phyloP scores from a whole-genome alignment of 2,113 vertebrate genomes.

The Bufo bufo region DNA sequence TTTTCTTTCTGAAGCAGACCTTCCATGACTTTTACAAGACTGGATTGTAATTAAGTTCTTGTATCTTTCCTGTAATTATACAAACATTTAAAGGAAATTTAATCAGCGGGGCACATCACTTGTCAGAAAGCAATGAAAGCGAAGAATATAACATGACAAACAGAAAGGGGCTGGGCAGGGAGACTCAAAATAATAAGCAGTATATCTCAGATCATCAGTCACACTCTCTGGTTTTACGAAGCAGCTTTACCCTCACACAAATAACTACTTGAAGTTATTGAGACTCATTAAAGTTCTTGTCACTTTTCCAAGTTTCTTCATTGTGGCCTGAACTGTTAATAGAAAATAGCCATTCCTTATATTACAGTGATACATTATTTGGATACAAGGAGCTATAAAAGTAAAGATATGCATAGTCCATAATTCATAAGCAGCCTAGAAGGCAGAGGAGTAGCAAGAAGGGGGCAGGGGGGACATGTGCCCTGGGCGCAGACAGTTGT shows the following conservation, averaged over 20 bases:
- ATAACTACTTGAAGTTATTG: neutral
- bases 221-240: neutral
- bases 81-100: constrained; percentile 42
- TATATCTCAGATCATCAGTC: constrained; percentile 9
- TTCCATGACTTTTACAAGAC: constrained; percentile 11
- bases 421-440: too few species aligned
- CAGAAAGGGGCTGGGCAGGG: constrained; percentile 15
- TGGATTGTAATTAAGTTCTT: constrained; percentile 35
- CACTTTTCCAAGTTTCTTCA: neutral
- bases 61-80: constrained; percentile 49
- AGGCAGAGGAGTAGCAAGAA: too few species aligned
- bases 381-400: neutral
- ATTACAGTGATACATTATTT: neutral
- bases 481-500: too few species aligned
- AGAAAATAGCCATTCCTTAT: neutral
- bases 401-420: neutral
- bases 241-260: neutral
- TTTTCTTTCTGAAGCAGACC: neutral
- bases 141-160: constrained; percentile 8
- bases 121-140: constrained; percentile 32
- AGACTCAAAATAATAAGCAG: constrained; percentile 20
- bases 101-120: constrained; percentile 49
- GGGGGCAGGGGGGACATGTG: too few species aligned
- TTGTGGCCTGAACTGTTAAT: neutral
- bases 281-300: neutral